Evolutionary conservation across 2,888 invertebrate species (phyloP), one percentile per base, ranked within the genome.

Genomic region (Seira sanloemensis): DNA sequence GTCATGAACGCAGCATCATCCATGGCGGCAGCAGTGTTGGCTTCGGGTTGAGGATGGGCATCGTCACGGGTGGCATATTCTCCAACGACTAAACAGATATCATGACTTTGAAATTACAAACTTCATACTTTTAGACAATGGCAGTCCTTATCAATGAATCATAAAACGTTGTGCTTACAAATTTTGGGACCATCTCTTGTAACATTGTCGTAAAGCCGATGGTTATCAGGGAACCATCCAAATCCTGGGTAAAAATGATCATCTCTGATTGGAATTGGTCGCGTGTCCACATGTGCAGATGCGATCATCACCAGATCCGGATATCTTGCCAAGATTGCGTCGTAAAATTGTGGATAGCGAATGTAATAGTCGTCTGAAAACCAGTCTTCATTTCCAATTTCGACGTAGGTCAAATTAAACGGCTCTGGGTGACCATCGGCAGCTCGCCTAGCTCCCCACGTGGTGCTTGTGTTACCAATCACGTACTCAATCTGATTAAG

Each of bases 1-100:
- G 80, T 80, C 80, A 80, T 80, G 74, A 80, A 80, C 16, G 80
- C 80, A 0, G 80, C 80, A 58, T 80, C 80, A 27, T 80, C 80
- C 74, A 74, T 74, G 7, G 80, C 80, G 18, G 80, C 67, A 4
- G 80, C 80, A 7, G 80, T 80, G 58, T 80, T 74, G 50, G 80
- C 80, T 27, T 66, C 67, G 0, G 67, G 67, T 9, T 25, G 68
- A 1, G 54, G 67, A 27, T 80, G 9, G 16, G 18, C n/a, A 24
- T 80, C 58, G 54, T 74, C 80, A 2, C 74, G 67, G 50, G 74
- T 74, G 4, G 80, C 80, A 25, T 80, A 80, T 24, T 80, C 80
- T 2, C 80, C 80, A 21, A 80, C 80, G 58, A 80, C 80, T 80
- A 18, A 7, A 77, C 69, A 68, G 27, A 75, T 65, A n/a, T n/a